These are phyloP conservation scores for Amyelois transitella DNA, from an alignment of 1,140 invertebrate species.

Conservation along the genomic window DNA sequence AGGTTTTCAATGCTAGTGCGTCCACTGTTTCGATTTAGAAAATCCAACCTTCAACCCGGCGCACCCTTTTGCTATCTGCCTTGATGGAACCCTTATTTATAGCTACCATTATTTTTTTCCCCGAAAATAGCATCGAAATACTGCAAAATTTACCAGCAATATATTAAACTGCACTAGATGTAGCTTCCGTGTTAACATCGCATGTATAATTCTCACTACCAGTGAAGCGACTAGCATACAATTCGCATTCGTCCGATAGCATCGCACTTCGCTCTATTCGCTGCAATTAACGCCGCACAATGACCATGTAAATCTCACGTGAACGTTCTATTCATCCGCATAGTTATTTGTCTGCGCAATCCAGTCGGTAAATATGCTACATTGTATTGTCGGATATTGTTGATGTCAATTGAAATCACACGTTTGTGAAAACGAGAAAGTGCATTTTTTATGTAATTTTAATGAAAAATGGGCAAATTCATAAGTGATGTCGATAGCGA, in stretches of 20 bases:
- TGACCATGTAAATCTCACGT: constrained; percentile 66
- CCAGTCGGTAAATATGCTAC: constrained; percentile 14
- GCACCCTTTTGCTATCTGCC: constrained; percentile 23
- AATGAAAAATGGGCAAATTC: constrained; percentile 32
- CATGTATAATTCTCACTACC: constrained; percentile 23
- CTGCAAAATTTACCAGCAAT: not conserved
- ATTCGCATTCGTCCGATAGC: constrained; percentile 55
- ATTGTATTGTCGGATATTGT: not conserved
- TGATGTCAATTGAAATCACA: not conserved
- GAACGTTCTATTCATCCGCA: constrained; percentile 46
- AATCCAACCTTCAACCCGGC: constrained; percentile 21
- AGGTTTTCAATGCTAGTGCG: constrained; percentile 36
- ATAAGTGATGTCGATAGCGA: constrained; percentile 30
- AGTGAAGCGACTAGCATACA: constrained; percentile 35
- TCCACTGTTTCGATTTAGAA: constrained; percentile 28
- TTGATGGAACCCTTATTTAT: constrained; percentile 21
- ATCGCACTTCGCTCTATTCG: constrained; percentile 57
- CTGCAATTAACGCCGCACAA: constrained; percentile 68
- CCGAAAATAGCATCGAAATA: constrained; percentile 4
- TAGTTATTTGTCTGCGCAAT: constrained; percentile 20
- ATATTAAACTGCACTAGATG: not conserved
- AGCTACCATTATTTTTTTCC: constrained; percentile 20
- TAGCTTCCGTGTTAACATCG: constrained; percentile 18
- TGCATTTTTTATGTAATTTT: too few species aligned
- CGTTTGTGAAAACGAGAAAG: too few species aligned